A percentile compares a stretch with the other conserved stretches of the same genome.
Evolutionary conservation across 2,888 invertebrate species (phyloP).

Genomic region (Parnassius smintheus): DNA sequence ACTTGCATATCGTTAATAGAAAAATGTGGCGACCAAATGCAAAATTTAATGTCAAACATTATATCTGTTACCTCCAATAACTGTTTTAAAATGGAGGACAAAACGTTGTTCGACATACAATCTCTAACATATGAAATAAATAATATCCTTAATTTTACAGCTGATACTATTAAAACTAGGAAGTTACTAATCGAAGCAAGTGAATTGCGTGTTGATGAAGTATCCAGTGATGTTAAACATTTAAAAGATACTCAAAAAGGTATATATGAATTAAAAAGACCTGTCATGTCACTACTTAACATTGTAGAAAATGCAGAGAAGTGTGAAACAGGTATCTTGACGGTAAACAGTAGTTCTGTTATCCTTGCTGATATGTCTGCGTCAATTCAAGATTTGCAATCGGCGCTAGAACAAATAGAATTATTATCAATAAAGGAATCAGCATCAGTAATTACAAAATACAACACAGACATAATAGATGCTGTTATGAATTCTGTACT

Average conservation of each 20-base stretch:
- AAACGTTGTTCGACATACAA: constrained; percentile 64
- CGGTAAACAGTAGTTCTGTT: constrained; percentile 56
- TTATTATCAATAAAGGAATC: constrained; percentile 79
- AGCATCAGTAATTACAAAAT: constrained; percentile 52
- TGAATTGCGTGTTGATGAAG: constrained; percentile 56
- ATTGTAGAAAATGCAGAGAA: constrained; percentile 60
- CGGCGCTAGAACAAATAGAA: constrained; percentile 70
- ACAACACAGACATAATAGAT: constrained; percentile 83
- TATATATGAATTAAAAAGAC: constrained; percentile 60
- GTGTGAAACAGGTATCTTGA: constrained; percentile 42
- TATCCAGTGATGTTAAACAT: constrained; percentile 57
- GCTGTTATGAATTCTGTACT: constrained; percentile 83
- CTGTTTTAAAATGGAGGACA: constrained; percentile 67
- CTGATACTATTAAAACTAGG: constrained; percentile 76
- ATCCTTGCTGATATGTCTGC: constrained; percentile 69
- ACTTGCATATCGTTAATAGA: constrained; percentile 85
- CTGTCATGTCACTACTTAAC: constrained; percentile 57
- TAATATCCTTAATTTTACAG: constrained; percentile 70
- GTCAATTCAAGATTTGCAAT: constrained; percentile 74
- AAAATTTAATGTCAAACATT: constrained; percentile 74
- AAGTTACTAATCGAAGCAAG: constrained; percentile 57
- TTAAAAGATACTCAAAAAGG: constrained; percentile 68
- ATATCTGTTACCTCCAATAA: constrained; percentile 62
- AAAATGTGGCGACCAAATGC: constrained; percentile 79
- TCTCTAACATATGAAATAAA: constrained; percentile 73